Evolutionary conservation across 2,888 invertebrate genomes (phyloP).

Genomic region (Leptinotarsa peninsularis): DNA sequence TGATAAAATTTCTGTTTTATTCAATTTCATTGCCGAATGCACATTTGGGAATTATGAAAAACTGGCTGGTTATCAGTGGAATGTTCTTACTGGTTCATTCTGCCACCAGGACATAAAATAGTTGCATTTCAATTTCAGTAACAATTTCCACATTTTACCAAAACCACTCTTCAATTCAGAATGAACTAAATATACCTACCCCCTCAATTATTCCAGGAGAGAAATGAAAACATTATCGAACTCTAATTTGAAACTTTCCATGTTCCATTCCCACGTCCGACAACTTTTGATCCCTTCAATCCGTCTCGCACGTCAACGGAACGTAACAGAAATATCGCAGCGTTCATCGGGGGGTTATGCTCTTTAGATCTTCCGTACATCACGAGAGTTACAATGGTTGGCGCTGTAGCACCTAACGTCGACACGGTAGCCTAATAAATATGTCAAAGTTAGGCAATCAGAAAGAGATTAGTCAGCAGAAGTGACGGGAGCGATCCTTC

Average conservation of each 20-base stretch:
- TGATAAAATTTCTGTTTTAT: too few relatives aligned
- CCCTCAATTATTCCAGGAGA: not conserved
- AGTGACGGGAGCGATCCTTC: conserved; percentile 60
- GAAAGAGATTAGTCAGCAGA: conserved; percentile 64
- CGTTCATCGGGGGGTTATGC: conserved; percentile 2
- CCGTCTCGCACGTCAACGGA: conserved; percentile 26
- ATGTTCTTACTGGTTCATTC: too few relatives aligned
- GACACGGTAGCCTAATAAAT: conserved; percentile 63
- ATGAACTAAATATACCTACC: not conserved
- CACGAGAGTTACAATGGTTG: conserved; percentile 3
- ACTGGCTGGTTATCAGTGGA: too few relatives aligned
- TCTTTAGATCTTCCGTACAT: conserved; percentile 11
- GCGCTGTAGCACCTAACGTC: conserved; percentile 42
- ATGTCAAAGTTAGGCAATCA: conserved; percentile 66
- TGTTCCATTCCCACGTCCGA: not conserved
- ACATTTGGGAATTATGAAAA: too few relatives aligned
- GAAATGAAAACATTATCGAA: not conserved
- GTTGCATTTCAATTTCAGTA: too few relatives aligned
- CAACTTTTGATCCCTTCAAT: conserved; percentile 23
- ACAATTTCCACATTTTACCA: too few relatives aligned
- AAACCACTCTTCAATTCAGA: not conserved
- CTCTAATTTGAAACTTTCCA: not conserved
- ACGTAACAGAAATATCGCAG: conserved; percentile 36
- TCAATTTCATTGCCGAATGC: too few relatives aligned
- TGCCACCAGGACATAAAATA: too few relatives aligned